These are phyloP conservation scores for Lepidochitona cinerea DNA, from an alignment of 2,888 invertebrate genomes.

Conservation along the genomic window DNA sequence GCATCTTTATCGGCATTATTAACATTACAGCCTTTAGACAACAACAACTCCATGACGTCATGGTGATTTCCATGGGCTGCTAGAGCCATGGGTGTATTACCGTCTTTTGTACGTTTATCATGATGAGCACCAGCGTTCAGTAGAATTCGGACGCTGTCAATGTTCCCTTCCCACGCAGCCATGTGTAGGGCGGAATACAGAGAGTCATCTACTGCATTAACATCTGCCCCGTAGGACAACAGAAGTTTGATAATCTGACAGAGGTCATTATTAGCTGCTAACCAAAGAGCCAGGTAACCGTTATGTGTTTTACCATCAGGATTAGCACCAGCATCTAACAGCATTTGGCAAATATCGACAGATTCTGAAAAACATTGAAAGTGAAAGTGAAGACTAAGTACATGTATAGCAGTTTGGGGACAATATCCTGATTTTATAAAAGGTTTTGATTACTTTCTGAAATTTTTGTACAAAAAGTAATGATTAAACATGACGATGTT, in stretches of 20 bases:
- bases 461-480: neutral
- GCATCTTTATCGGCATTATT: conserved; percentile 60
- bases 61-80: conserved; percentile 55
- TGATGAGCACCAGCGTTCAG: conserved; percentile 42
- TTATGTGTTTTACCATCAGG: conserved; percentile 21
- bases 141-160: conserved; percentile 38
- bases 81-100: conserved; percentile 58
- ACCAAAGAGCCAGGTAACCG: conserved; percentile 43
- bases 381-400: neutral
- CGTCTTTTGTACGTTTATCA: conserved; percentile 48
- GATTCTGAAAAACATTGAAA: conserved; percentile 35
- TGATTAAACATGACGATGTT: neutral
- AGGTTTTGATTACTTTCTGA: neutral
- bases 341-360: conserved; percentile 31
- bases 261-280: conserved; percentile 50
- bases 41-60: conserved; percentile 41
- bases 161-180: conserved; percentile 60
- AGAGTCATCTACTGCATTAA: conserved; percentile 35
- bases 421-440: neutral
- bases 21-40: conserved; percentile 51
- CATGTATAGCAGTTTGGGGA: neutral
- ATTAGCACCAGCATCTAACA: conserved; percentile 50
- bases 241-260: conserved; percentile 39
- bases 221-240: conserved; percentile 43
- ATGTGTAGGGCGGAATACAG: conserved; percentile 59